phyloP scores from a whole-genome alignment of 37 sponge, comb jelly and placozoan genomes.

The Aphrocallistes beatrix region DNA sequence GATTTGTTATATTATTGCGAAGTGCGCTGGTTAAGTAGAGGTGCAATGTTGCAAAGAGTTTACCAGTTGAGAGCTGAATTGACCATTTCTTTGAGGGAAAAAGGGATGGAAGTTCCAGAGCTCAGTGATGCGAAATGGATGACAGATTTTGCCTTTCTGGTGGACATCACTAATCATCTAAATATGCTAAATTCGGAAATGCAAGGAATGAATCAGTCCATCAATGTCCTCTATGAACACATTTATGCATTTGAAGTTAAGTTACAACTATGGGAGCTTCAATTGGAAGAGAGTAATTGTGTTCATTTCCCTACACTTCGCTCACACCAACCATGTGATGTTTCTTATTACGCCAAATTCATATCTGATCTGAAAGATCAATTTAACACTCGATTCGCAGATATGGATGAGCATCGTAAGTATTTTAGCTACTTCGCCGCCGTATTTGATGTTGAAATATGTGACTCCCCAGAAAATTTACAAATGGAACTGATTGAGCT shows the following conservation, averaged over 20 bases:
- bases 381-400: neutral
- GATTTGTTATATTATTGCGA: conserved; percentile 18
- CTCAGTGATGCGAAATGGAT: conserved; percentile 15
- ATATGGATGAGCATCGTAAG: neutral
- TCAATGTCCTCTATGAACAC: conserved; percentile 15
- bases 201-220: neutral
- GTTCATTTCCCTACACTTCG: neutral
- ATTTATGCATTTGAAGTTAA: neutral
- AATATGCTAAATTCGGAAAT: neutral
- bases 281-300: neutral
- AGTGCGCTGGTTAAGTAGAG: neutral
- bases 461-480: neutral
- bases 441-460: neutral
- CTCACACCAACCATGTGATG: neutral
- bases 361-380: neutral
- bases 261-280: conserved; percentile 10
- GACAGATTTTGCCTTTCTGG: conserved; percentile 12
- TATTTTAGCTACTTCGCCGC: neutral
- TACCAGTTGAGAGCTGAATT: conserved; percentile 15
- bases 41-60: neutral
- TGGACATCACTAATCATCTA: conserved; percentile 12
- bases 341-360: neutral
- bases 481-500: conserved; percentile 4
- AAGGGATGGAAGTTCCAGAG: neutral
- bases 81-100: neutral